Percentiles rank a stretch among this genome's conserved stretches.
Conservation (phyloP, 1,140 invertebrate species). For the Camponotus pennsylvanicus region DNA sequence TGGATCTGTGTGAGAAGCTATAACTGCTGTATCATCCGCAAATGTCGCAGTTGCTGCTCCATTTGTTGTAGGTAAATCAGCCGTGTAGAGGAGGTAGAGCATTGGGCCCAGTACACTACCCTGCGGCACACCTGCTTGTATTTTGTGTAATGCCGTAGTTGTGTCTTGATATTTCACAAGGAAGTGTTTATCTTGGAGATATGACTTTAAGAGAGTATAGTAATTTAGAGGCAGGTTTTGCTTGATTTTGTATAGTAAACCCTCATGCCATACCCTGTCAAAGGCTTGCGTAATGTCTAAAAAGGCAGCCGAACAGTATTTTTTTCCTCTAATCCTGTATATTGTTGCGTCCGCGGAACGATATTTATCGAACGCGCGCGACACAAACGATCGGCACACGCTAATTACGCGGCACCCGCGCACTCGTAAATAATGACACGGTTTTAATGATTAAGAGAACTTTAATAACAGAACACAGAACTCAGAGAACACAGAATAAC, state of each 20-base stretch:
- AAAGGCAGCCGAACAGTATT: not conserved
- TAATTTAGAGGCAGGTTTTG: not conserved
- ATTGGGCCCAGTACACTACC: not conserved
- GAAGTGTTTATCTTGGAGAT: not conserved
- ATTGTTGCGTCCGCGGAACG: too few species aligned
- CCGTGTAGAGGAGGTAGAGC: not conserved
- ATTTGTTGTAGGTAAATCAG: not conserved
- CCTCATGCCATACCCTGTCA: not conserved
- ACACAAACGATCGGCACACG: too few species aligned
- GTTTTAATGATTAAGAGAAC: too few species aligned
- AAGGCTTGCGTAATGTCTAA: not conserved
- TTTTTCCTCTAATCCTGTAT: not conserved
- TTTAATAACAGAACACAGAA: too few species aligned
- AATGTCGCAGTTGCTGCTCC: not conserved
- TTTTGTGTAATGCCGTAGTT: not conserved
- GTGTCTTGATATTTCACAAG: not conserved
- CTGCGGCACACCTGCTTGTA: not conserved
- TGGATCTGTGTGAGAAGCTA: not conserved
- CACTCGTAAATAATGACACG: too few species aligned
- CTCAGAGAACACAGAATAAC: too few species aligned
- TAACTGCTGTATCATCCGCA: not conserved
- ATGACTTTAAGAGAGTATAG: not conserved
- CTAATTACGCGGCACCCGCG: too few species aligned
- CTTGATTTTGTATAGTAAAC: not conserved
- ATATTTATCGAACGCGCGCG: too few species aligned